Evolutionary conservation across 2,888 invertebrate genomes (phyloP).

Genomic region (Dicyrtomina minuta): DNA sequence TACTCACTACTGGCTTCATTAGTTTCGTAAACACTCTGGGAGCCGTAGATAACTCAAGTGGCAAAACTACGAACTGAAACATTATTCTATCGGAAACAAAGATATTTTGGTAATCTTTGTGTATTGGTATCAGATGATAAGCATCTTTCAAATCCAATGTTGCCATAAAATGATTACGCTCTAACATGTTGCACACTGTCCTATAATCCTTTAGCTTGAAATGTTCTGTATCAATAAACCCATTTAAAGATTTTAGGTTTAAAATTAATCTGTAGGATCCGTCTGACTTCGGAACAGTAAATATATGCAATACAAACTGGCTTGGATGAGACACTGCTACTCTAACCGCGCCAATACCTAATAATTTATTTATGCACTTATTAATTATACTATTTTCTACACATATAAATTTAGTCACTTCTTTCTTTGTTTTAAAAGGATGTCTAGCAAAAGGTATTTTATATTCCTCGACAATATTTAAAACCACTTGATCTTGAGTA

Average conservation of each 20-base stretch:
- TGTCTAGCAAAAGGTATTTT: too few relatives aligned
- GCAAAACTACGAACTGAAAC: slow-evolving; percentile 23
- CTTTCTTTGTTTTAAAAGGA: background rate
- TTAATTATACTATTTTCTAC: background rate
- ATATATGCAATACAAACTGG: too few relatives aligned
- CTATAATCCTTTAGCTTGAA: slow-evolving; percentile 38
- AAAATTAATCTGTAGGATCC: slow-evolving; percentile 14
- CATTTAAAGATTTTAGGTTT: slow-evolving; percentile 35
- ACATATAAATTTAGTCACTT: background rate
- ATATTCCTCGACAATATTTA: too few relatives aligned
- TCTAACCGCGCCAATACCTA: background rate
- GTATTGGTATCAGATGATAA: slow-evolving; percentile 26
- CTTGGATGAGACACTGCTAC: background rate
- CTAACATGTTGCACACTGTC: too few relatives aligned
- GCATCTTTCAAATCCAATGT: too few relatives aligned
- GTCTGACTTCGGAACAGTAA: slow-evolving; percentile 34
- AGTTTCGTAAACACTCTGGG: slow-evolving; percentile 38
- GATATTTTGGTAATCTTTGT: slow-evolving; percentile 18
- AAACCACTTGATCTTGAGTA: slow-evolving; percentile 21
- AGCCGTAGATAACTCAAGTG: slow-evolving; percentile 32
- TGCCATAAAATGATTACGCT: too few relatives aligned
- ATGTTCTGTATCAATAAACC: slow-evolving; percentile 30
- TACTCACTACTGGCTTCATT: slow-evolving; percentile 23
- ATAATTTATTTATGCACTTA: background rate
- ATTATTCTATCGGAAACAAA: slow-evolving; percentile 29